Percentiles rank a stretch among this genome's conserved stretches.
These are phyloP conservation scores for Epinephelus lanceolatus DNA, from an alignment of 2,113 vertebrate species.

Conservation along the genomic window DNA sequence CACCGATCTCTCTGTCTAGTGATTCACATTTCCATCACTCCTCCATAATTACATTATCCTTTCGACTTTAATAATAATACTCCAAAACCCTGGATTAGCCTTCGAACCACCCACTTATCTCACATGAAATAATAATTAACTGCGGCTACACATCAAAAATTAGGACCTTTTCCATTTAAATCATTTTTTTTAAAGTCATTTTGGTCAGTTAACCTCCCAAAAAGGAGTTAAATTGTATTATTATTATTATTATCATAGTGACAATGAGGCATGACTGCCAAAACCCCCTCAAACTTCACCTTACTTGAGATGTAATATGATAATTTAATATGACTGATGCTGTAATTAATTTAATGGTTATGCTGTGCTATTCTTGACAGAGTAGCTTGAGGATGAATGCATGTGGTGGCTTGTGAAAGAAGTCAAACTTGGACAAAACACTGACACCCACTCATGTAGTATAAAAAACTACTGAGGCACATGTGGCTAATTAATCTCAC, in stretches of 20 bases:
- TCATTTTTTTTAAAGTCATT: not conserved
- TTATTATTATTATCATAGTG: not conserved
- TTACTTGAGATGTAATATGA: not conserved
- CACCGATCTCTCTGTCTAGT: not conserved
- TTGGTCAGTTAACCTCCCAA: not conserved
- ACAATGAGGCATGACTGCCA: not conserved
- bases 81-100: not conserved
- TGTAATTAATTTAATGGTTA: slow-evolving; percentile 14
- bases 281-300: not conserved
- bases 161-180: not conserved
- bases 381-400: slow-evolving; percentile 17
- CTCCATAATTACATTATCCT: not conserved
- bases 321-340: not conserved
- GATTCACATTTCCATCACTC: not conserved
- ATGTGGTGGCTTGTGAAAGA: not conserved
- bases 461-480: not conserved
- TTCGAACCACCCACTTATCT: not conserved
- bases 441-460: slow-evolving; percentile 12
- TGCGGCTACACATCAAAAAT: not conserved
- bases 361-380: not conserved
- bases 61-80: not conserved
- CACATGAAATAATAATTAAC: not conserved
- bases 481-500: slow-evolving; percentile 8
- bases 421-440: slow-evolving; percentile 4
- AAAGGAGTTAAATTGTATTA: not conserved